Conservation (phyloP, 1,140 invertebrate genomes). For the Lordiphosa collinella region DNA sequence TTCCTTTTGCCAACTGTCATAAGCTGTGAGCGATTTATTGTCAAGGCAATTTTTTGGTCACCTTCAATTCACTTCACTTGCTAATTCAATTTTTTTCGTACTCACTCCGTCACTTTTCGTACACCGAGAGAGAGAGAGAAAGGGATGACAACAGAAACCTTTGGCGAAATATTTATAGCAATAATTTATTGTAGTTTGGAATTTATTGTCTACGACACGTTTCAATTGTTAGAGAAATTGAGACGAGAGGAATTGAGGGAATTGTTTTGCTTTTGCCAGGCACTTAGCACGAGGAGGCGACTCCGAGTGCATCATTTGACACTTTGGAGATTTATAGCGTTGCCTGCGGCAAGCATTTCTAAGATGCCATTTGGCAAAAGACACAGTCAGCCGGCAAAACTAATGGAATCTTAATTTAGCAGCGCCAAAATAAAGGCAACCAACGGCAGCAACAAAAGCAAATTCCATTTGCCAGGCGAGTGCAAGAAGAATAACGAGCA, state of each 20-base stretch:
- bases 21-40: slow-evolving; percentile 55
- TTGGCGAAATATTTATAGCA: slow-evolving; percentile 76
- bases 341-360: slow-evolving; percentile 68
- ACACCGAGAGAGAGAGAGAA: slow-evolving; percentile 20
- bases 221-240: slow-evolving; percentile 70
- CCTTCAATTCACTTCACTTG: slow-evolving; percentile 27
- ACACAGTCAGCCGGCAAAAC: slow-evolving; percentile 58
- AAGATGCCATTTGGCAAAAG: slow-evolving; percentile 55
- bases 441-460: slow-evolving; percentile 40
- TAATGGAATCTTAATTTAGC: slow-evolving; percentile 79
- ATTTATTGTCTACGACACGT: slow-evolving; percentile 78
- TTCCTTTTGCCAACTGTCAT: slow-evolving; percentile 28
- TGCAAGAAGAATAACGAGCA: slow-evolving; percentile 13
- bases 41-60: slow-evolving; percentile 28
- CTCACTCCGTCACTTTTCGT: slow-evolving; percentile 53
- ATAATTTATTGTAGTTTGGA: slow-evolving; percentile 78
- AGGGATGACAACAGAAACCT: slow-evolving; percentile 31
- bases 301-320: slow-evolving; percentile 61
- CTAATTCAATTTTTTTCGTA: slow-evolving; percentile 73
- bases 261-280: slow-evolving; percentile 46
- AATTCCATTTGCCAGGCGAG: slow-evolving; percentile 64
- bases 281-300: slow-evolving; percentile 57
- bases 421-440: slow-evolving; percentile 69
- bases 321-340: slow-evolving; percentile 74
- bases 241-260: slow-evolving; percentile 33